Percentiles rank a stretch among this genome's conserved stretches.
These are phyloP conservation scores for Aythya fuligula DNA, from an alignment of 2,797 vertebrate species.

Conservation along the genomic window DNA sequence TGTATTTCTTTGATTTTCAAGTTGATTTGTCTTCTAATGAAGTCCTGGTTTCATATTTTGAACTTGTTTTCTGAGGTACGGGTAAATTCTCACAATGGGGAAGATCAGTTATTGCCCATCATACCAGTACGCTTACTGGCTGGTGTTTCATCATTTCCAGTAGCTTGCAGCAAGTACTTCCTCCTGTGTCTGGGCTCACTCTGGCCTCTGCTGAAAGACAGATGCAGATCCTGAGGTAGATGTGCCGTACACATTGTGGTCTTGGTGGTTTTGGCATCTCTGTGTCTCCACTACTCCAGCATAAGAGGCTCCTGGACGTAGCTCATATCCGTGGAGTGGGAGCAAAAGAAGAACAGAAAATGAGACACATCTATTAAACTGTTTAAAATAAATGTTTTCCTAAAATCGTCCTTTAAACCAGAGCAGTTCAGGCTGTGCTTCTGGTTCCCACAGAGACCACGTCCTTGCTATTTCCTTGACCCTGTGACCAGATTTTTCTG, in stretches of 20 bases:
- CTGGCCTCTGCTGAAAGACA: background rate
- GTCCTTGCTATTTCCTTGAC: constrained; percentile 47
- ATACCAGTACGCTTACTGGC: background rate
- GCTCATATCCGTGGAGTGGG: rapidly evolving
- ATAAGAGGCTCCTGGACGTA: background rate
- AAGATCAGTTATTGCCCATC: background rate
- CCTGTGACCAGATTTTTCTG: background rate
- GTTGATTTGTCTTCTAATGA: constrained; percentile 76
- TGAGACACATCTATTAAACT: background rate
- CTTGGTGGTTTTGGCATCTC: background rate
- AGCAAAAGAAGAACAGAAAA: background rate
- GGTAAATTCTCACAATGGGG: constrained; percentile 37
- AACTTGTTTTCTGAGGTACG: constrained; percentile 39
- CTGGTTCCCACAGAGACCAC: background rate
- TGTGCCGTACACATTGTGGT: rapidly evolving
- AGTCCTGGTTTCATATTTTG: constrained; percentile 63
- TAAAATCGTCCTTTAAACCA: background rate
- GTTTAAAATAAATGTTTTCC: constrained; percentile 40
- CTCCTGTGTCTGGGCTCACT: background rate
- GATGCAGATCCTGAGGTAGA: background rate
- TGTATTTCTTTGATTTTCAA: constrained; percentile 70
- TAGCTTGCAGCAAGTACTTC: background rate
- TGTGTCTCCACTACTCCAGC: background rate
- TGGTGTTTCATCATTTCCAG: background rate
- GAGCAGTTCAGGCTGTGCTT: background rate